A percentile compares a stretch with the other conserved stretches of the same genome.
These are phyloP conservation scores for Drosophila prolongata DNA, from an alignment of 2,888 invertebrate species.

Conservation along the genomic window DNA sequence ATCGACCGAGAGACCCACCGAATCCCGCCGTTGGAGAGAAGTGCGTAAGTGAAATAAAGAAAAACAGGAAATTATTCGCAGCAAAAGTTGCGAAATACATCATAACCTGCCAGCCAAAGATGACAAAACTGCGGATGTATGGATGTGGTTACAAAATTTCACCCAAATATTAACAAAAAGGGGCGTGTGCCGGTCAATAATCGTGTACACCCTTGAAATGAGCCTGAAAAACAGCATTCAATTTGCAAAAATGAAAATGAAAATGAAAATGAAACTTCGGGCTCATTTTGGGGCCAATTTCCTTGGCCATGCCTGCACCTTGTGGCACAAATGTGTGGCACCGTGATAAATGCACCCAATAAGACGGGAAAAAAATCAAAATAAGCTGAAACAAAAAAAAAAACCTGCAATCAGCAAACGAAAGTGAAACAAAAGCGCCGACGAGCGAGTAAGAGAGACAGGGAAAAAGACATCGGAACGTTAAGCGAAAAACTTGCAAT, in stretches of 20 bases:
- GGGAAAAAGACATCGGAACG: constrained; percentile 24
- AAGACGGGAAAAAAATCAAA: constrained; percentile 23
- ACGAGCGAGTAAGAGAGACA: constrained; percentile 27
- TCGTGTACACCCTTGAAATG: constrained; percentile 24
- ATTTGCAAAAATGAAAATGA: constrained; percentile 49
- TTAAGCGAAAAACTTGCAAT: constrained; percentile 72
- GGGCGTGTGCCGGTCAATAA: constrained; percentile 5
- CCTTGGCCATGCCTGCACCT: constrained; percentile 30
- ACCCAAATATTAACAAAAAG: constrained; percentile 2
- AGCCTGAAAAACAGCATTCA: constrained; percentile 8
- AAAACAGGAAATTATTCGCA: constrained; percentile 64
- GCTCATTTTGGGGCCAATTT: constrained; percentile 15
- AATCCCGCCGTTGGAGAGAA: constrained; percentile 34
- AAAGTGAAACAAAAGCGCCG: constrained; percentile 78
- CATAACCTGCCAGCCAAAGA: constrained; percentile 62
- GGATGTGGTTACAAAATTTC: constrained; percentile 7
- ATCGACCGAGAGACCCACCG: constrained; percentile 47
- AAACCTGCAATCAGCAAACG: constrained; percentile 78
- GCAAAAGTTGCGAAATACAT: constrained; percentile 58
- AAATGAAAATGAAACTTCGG: constrained; percentile 76
- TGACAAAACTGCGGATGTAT: constrained; percentile 47
- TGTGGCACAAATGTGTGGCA: constrained; percentile 67
- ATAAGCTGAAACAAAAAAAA: constrained; percentile 52
- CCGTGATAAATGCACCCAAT: constrained; percentile 71
- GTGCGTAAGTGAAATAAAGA: constrained; percentile 64